phyloP scores from a whole-genome alignment of 53 echinoderm and acorn worm genomes.

The Stichopus horrens region DNA sequence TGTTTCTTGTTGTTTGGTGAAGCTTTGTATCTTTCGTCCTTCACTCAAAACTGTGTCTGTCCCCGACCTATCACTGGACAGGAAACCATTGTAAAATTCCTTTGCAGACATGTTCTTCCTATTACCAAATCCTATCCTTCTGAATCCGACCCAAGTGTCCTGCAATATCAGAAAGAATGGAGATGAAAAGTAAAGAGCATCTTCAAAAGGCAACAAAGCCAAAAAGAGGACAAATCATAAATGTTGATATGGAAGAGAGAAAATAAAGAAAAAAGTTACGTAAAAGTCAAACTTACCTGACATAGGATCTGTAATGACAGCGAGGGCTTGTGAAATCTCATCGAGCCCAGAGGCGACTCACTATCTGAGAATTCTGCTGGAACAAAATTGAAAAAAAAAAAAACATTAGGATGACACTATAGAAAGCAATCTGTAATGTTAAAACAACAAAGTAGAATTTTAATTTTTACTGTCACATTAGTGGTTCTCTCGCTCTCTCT shows the following conservation, averaged over 20 bases:
- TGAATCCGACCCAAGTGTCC: slow-evolving; percentile 79
- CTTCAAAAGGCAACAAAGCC: no score
- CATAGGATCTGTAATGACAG: slow-evolving; percentile 4
- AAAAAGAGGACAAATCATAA: no score
- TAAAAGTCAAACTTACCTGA: background rate
- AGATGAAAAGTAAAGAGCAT: background rate
- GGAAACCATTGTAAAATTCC: slow-evolving; percentile 89
- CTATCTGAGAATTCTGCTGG: background rate
- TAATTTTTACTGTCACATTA: no score
- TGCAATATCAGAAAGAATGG: background rate
- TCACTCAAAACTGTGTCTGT: slow-evolving; percentile 16
- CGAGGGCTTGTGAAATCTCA: slow-evolving; percentile 11
- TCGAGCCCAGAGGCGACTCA: background rate
- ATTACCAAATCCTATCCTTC: slow-evolving; percentile 49
- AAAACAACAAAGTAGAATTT: no score
- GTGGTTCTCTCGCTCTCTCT: no score
- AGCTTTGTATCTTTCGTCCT: background rate
- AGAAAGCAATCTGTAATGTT: no score
- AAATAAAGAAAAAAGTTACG: background rate
- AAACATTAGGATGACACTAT: no score
- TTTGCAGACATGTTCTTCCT: slow-evolving; percentile 68
- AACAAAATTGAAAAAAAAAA: no score
- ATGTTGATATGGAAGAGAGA: background rate
- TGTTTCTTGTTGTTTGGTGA: no score
- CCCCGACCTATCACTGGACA: slow-evolving; percentile 52